phyloP scores from a whole-genome alignment of 1,140 invertebrate genomes.

The Heliconius melpomene region DNA sequence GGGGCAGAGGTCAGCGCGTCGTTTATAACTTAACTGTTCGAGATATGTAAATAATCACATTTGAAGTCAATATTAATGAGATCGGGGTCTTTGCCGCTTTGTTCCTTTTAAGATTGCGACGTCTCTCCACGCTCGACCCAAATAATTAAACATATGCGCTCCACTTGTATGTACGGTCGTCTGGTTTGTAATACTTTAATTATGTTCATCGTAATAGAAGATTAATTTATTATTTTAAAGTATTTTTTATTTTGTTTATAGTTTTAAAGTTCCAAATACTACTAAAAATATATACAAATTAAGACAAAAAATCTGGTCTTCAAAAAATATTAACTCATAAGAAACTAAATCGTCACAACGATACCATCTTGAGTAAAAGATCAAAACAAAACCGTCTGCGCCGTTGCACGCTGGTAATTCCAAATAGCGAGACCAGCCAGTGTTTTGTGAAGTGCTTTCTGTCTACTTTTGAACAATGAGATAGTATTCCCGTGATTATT shows the following conservation, averaged over 20 bases:
- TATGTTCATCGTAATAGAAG: background rate
- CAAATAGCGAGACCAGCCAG: constrained; percentile 32
- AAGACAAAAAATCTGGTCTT: background rate
- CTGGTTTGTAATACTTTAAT: background rate
- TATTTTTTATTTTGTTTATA: no score
- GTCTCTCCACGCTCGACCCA: background rate
- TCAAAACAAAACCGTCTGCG: constrained; percentile 28
- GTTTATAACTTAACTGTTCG: constrained; percentile 7
- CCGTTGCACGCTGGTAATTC: constrained; percentile 30
- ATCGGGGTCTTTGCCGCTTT: constrained; percentile 9
- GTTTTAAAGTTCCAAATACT: no score
- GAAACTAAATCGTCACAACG: constrained; percentile 27
- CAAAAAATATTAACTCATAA: background rate
- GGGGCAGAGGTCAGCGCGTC: constrained; percentile 17
- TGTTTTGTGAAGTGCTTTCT: constrained; percentile 39
- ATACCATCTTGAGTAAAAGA: constrained; percentile 20
- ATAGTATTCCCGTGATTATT: constrained; percentile 35
- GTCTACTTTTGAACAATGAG: constrained; percentile 36
- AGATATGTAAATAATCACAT: constrained; percentile 20
- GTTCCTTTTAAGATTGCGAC: constrained; percentile 5
- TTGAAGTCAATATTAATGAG: constrained; percentile 5
- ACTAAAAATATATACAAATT: background rate
- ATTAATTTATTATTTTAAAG: no score
- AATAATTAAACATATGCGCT: constrained; percentile 4
- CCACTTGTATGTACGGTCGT: background rate